Base-by-base conservation (phyloP, 1,140 invertebrate species). In the Portunus trituberculatus region DNA sequence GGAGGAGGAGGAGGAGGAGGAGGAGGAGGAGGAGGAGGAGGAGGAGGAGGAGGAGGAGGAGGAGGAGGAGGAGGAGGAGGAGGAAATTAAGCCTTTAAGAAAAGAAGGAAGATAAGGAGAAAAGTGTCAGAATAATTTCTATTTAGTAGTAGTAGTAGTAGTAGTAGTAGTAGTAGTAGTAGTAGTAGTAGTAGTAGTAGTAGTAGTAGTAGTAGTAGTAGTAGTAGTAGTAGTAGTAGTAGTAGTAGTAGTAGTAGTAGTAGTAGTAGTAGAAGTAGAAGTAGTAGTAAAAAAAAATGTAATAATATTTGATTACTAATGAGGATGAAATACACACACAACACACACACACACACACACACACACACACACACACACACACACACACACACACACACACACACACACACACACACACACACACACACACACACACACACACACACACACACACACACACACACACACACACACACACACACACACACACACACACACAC, bases 111-210 rank as follows among this genome's bases (percentile, higher is more conserved):
- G 52, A 20, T 12, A 14, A 10, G 52, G 8, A 14, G 52, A 39
- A 28, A n/a, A 86, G 83, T 14, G 83, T 3, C 3, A 86, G 83
- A 29, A 83, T 83, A 83, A 83, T 83, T n/a, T 28, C 32, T 12
- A 10, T 86, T 31, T 88, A 45, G 31, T 88, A 32, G 31, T 88
- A 32, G 86, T 88, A 32, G 86, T 87, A 87, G 86, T 87, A 20
- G 86, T 87, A 87, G 86, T 87, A 87, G 86, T 87, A 87, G 86
- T 87, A 87, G 86, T 87, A 87, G 86, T 87, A 87, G 86, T 87
- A 39, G 86, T 88, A 46, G 86, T 32, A 88, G 45, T 46, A 46
- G 29, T 32, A 46, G 45, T 88, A 46, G 45, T 88, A 46, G 86
- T 88, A 88, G 86, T 88, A 88, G 86, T 88, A 88, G 29, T 88